Conservation (phyloP, 2,888 invertebrate species). For the Calephelis perditalis region DNA sequence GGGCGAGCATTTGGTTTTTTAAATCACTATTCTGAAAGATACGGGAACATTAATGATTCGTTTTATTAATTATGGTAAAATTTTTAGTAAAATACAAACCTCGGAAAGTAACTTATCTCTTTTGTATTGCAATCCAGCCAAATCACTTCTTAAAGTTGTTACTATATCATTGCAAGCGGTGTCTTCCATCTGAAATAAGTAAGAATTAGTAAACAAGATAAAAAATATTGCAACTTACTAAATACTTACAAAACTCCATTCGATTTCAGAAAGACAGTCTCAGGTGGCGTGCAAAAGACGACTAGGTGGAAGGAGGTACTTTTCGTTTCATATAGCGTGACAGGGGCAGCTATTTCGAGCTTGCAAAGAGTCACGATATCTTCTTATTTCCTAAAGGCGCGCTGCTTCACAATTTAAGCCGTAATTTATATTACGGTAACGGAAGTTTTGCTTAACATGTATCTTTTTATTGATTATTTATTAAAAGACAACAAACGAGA, state of each 20-base stretch:
- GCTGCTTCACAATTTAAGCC: conserved; percentile 29
- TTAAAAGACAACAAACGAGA: neutral
- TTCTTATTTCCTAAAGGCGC: conserved; percentile 35
- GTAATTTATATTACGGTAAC: conserved; percentile 31
- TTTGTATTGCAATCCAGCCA: conserved; percentile 91
- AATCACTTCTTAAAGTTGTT: conserved; percentile 87
- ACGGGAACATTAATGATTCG: neutral
- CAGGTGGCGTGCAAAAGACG: conserved; percentile 54
- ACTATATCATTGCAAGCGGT: conserved; percentile 81
- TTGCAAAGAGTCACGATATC: conserved; percentile 64
- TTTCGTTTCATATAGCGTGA: conserved; percentile 60
- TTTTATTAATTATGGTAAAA: too few species aligned
- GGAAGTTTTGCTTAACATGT: conserved; percentile 12
- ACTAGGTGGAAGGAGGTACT: conserved; percentile 52
- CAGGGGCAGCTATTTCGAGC: conserved; percentile 56
- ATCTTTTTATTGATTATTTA: conserved; percentile 21
- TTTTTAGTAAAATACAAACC: conserved; percentile 70
- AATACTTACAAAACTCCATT: conserved; percentile 49
- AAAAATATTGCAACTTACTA: conserved; percentile 11
- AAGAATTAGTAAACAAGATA: conserved; percentile 43
- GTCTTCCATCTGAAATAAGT: conserved; percentile 72
- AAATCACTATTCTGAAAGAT: conserved; percentile 81
- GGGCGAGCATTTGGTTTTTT: conserved; percentile 83
- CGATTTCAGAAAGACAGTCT: conserved; percentile 39
- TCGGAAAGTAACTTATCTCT: conserved; percentile 87